These are phyloP conservation scores for Astyanax mexicanus DNA, from an alignment of 2,797 vertebrate species.

Conservation along the genomic window DNA sequence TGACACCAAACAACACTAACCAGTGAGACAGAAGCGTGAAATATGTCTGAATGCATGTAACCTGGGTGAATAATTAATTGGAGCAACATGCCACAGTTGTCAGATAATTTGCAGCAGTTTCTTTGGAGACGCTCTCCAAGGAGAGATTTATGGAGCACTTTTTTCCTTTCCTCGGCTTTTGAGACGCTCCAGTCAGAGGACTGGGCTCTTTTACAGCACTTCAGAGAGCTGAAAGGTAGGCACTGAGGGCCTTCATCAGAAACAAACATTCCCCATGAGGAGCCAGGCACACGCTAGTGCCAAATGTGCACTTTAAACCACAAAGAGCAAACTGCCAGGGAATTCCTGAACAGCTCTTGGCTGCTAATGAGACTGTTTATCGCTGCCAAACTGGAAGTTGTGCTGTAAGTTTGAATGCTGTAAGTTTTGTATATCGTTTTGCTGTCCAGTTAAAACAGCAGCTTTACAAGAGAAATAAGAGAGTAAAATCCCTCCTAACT, in stretches of 20 bases:
- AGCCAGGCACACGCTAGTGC: slow-evolving; percentile 6
- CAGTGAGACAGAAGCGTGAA: slow-evolving; percentile 60
- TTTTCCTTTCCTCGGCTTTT: slow-evolving; percentile 30
- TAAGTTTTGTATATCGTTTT: neutral
- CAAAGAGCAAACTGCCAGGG: slow-evolving; percentile 50
- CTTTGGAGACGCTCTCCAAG: slow-evolving; percentile 64
- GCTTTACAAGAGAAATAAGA: no score
- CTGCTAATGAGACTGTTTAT: slow-evolving; percentile 53
- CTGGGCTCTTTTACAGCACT: neutral
- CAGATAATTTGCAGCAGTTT: slow-evolving; percentile 65
- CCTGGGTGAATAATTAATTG: slow-evolving; percentile 75
- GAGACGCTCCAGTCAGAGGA: slow-evolving; percentile 17
- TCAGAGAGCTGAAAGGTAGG: slow-evolving; percentile 22
- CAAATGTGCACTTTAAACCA: slow-evolving; percentile 45
- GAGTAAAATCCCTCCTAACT: no score
- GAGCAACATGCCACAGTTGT: slow-evolving; percentile 71
- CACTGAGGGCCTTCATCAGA: slow-evolving; percentile 25
- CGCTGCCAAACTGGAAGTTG: slow-evolving; percentile 31
- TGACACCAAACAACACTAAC: slow-evolving; percentile 10
- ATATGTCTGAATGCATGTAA: slow-evolving; percentile 57
- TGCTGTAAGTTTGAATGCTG: neutral
- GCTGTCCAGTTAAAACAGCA: no score
- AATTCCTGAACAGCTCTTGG: slow-evolving; percentile 42
- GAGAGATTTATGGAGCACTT: slow-evolving; percentile 57
- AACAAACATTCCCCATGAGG: slow-evolving; percentile 28